A percentile compares a stretch with the other conserved stretches of the same genome.
Evolutionary conservation across 2,888 invertebrate genomes (phyloP).

Genomic region (Hypselothyrea guttata): DNA sequence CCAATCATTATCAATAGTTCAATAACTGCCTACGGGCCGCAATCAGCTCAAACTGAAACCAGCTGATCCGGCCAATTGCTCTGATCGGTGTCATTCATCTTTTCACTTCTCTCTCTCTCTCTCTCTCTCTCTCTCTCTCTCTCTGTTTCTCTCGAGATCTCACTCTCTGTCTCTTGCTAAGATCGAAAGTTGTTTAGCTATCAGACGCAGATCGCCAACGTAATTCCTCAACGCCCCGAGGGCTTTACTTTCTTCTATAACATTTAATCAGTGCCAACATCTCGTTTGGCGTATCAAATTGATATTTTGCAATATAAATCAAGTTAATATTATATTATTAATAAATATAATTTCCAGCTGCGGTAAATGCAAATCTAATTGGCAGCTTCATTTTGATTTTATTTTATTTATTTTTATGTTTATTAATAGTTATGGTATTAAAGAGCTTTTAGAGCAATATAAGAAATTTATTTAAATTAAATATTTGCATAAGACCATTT

Average conservation of each 20-base stretch:
- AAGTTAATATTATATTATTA: conserved; percentile 7
- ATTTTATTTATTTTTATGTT: not conserved
- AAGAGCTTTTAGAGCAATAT: too few species aligned
- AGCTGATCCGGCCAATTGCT: conserved; percentile 48
- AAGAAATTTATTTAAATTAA: conserved; percentile 1
- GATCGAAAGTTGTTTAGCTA: conserved; percentile 66
- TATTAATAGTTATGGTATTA: not conserved
- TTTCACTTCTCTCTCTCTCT: conserved; percentile 35
- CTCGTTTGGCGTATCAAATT: conserved; percentile 41
- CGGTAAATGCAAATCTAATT: not conserved
- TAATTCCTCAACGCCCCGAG: conserved; percentile 50
- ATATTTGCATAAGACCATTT: conserved; percentile 1
- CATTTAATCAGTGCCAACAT: conserved; percentile 49
- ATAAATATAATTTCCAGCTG: not conserved
- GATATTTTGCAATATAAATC: conserved; percentile 67
- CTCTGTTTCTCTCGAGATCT: not conserved
- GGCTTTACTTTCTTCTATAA: conserved; percentile 60
- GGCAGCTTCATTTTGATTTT: not conserved
- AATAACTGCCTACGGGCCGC: conserved; percentile 39
- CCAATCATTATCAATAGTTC: conserved; percentile 44
- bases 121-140: not conserved
- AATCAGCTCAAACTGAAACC: conserved; percentile 9
- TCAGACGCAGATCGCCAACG: conserved; percentile 47
- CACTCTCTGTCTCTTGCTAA: not conserved
- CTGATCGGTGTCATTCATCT: conserved; percentile 59